Conservation (phyloP, 2,888 invertebrate genomes). For the Hydrotaea diabolus region DNA sequence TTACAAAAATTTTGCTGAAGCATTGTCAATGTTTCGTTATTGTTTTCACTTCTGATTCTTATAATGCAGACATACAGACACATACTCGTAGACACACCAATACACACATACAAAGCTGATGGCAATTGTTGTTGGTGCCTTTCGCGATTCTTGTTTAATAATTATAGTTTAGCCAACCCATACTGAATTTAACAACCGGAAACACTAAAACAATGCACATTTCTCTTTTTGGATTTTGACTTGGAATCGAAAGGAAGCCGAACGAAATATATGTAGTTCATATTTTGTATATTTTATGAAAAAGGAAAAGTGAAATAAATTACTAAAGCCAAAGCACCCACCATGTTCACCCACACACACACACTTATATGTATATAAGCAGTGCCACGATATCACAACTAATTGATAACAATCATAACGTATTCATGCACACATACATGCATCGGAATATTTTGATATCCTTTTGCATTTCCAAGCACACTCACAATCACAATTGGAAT, state of each 20-base stretch:
- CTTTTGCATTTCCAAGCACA: background rate
- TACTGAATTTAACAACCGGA: slow-evolving; percentile 58
- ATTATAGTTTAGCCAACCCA: slow-evolving; percentile 52
- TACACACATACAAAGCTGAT: background rate
- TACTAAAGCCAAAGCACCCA: background rate
- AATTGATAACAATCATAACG: slow-evolving; percentile 55
- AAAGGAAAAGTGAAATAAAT: slow-evolving; percentile 26
- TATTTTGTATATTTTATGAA: slow-evolving; percentile 11
- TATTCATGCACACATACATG: slow-evolving; percentile 24
- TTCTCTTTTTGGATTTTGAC: slow-evolving; percentile 21
- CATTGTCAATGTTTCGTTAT: slow-evolving; percentile 38
- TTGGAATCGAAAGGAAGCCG: background rate
- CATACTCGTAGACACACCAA: background rate
- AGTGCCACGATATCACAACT: slow-evolving; percentile 5
- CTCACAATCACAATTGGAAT: slow-evolving; percentile 4
- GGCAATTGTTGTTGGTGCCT: background rate
- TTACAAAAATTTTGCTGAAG: slow-evolving; percentile 15
- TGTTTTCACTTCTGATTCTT: background rate
- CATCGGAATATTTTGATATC: background rate
- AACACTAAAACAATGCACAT: slow-evolving; percentile 48
- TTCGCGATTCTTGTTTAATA: slow-evolving; percentile 36
- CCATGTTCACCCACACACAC: background rate
- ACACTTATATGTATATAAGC: too few relatives aligned
- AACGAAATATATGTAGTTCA: background rate
- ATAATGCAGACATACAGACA: background rate